Percentiles rank a stretch among this genome's conserved stretches.
phyloP scores from a whole-genome alignment of 2,888 invertebrate species.

The Drosophila mercatorum region DNA sequence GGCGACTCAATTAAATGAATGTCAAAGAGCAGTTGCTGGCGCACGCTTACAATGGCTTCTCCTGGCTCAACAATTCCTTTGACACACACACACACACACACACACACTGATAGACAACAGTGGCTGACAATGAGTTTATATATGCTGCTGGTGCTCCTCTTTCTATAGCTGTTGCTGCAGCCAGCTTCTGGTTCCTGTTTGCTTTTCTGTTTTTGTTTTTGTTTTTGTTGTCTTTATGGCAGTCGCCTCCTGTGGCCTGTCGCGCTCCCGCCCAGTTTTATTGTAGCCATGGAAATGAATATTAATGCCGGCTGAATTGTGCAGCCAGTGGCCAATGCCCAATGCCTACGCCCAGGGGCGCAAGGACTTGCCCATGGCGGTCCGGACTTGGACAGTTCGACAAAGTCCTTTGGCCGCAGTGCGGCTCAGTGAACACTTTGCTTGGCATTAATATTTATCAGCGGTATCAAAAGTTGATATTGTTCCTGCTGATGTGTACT shows the following conservation, averaged over 20 bases:
- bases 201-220: background rate
- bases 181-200: slow-evolving; percentile 7
- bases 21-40: slow-evolving; percentile 62
- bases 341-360: background rate
- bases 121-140: slow-evolving; percentile 41
- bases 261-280: slow-evolving; percentile 48
- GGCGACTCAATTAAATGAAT: slow-evolving; percentile 77
- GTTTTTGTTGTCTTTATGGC: slow-evolving; percentile 60
- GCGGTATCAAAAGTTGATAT: slow-evolving; percentile 69
- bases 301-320: slow-evolving; percentile 72
- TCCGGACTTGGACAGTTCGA: slow-evolving; percentile 23
- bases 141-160: slow-evolving; percentile 14
- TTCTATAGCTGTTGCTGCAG: slow-evolving; percentile 3
- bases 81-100: slow-evolving; percentile 33
- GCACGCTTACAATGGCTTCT: slow-evolving; percentile 43
- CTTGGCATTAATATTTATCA: slow-evolving; percentile 79
- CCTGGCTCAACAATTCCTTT: slow-evolving; percentile 75
- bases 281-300: slow-evolving; percentile 80
- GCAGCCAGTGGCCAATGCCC: slow-evolving; percentile 22
- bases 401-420: slow-evolving; percentile 79
- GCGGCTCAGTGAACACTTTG: slow-evolving; percentile 79
- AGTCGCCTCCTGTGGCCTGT: slow-evolving; percentile 64
- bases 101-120: background rate
- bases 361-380: slow-evolving; percentile 12
- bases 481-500: slow-evolving; percentile 5